Evolutionary conservation across 2,888 invertebrate species (phyloP), one percentile per base, ranked within the genome.

Genomic region (Zele albiditarsus): DNA sequence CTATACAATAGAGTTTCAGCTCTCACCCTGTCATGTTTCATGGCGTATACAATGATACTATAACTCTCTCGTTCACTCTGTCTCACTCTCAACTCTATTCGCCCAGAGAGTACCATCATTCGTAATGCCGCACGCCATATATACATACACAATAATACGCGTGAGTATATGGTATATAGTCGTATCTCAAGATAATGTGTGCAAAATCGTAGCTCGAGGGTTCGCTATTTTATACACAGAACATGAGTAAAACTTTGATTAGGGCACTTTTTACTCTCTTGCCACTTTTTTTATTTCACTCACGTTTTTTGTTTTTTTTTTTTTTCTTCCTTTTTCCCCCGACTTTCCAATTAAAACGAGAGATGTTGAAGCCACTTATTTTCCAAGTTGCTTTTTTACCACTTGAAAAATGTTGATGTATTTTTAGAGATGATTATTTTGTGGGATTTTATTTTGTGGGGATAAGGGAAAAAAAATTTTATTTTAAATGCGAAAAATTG

Each of bases 181-280:
- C 82, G 82, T 85, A 87, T 87, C 87, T 87, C 87, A 84, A 86
- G 87, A 87, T 87, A 87, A 87, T 87, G 83, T 83, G 80, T 79
- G 81, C 77, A 78, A 84, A 84, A 53, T 53, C 20, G 2, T 20
- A 53, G 53, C 53, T 53, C 53, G 53, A 20, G 20, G 53, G 53
- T 20, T 20, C 53, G 53, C 20, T 53, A 20, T 53, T 53, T 53
- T 53, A 53, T 53, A 20, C 4, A 53, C 10, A 20, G n/a, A 46
- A 58, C 49, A 57, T 42, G 77, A 78, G 77, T 70, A 49, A 76
- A 31, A 63, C 66, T 75, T 76, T 76, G 79, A 80, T 80, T 80
- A 74, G 73, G 76, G 46, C 79, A 76, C 77, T 78, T 76, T 76
- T 69, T 63, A 71, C 76, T 74, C 28, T 25, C 57, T 53, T 46